Evolutionary conservation across 2,797 vertebrate species (phyloP), one percentile per base, ranked within the genome.

Genomic region (Chelonia mydas): DNA sequence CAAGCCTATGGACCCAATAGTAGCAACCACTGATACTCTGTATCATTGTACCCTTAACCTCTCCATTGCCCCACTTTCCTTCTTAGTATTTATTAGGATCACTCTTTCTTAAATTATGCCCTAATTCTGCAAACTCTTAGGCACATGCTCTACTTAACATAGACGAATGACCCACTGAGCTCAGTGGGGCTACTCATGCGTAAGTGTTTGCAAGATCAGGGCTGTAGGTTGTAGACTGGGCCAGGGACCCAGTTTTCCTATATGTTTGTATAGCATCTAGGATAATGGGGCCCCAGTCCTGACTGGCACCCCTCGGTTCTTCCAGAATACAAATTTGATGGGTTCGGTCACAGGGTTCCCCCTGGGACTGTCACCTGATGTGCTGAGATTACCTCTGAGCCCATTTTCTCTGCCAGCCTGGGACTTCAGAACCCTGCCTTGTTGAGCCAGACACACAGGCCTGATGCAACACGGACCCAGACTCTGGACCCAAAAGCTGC

Each of bases 1-100:
- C 31, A 54, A 90, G 25, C 17, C 57, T 11, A 41, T 33, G 72
- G 23, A 90, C 6, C 54, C 0, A 1, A 87, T 12, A 17, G 7
- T 5, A 65, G 31, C 33, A 65, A 41, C 72, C 17, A 68, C n/a
- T 68, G 33, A 37, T 65, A 65, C 7, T 45, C 25, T 45, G 37
- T 23, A 74, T 45, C 33, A 5, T n/a, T 45, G 11, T 74, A 27
- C 41, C 37, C 41, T 74, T 41, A 45, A 41, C 23, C 23, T 25
- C 72, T 45, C 12, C 11, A 74, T 7, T 6, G 5, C 41, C 12
- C 12, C 41, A 23, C 23, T 13, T 51, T 2, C 0, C 1, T 33
- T 83, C 33, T 49, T 88, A 5, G 1, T 2, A 6, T 1, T 2
- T 45, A 15, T 81, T 81, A 68, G 1, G 31, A 1, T 1, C 25